Base-by-base conservation (phyloP, 1,140 invertebrate genomes). In the Drosophila seguyi region DNA sequence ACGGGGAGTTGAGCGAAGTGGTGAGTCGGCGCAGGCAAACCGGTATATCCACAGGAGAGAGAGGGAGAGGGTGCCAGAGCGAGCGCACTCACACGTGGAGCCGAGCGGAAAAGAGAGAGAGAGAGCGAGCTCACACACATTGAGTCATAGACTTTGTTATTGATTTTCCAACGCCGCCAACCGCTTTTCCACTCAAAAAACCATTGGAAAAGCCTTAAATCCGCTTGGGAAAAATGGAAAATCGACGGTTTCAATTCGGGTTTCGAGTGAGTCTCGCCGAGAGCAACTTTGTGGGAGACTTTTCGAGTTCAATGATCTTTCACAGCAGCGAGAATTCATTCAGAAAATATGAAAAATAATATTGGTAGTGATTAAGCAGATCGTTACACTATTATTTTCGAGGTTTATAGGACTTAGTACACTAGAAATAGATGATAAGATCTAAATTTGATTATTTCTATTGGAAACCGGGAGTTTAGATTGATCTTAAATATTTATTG, bases 21-120 rank as follows among this genome's bases (percentile, higher is more conserved):
- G 84, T 88, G 84, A 88, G 84, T 88, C 84, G 84, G 69, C 84
- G 84, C 81, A 84, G 58, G 66, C 22, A 90, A 88, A 88, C 84
- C 84, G 80, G 84, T 74, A 78, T 88, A 4, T n/a, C 0, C 2
- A 1, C 47, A 22, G 41, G 20, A 55, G 66, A 48, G 66, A 44
- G 34, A 50, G 45, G 60, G 20, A 41, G 27, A 44, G 31, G 65
- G 36, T n/a, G 20, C 14, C 8, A 36, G 47, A 36, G 58, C n/a
- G 34, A n/a, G 25, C 48, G 38, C 48, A 62, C 44, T 63, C 58
- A 61, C 58, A 52, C 42, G 52, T 55, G 52, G 29, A 60, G 44
- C 20, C 42, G 18, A 34, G 58, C 29, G 25, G 18, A 7, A 22
- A 22, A 22, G 44, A 47, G 22, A 25, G 22, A 16, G 22, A 25